Conservation (phyloP, 2,888 invertebrate species). For the Adela reaumurella region DNA sequence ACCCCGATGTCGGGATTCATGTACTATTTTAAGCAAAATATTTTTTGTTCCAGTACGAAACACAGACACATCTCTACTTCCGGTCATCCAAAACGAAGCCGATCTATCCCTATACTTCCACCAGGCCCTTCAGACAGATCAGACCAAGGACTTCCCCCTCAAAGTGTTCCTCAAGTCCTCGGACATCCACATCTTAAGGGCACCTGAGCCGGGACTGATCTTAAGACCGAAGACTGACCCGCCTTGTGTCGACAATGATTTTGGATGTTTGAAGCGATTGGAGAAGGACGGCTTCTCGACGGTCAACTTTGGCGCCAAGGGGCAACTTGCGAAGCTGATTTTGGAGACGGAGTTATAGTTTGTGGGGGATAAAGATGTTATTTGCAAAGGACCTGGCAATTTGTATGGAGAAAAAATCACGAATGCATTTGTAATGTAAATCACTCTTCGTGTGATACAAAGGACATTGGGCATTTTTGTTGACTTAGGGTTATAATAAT, state of each 20-base stretch:
- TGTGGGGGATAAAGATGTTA: too few species aligned
- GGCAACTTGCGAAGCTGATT: constrained; percentile 56
- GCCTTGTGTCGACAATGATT: neutral
- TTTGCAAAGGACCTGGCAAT: too few species aligned
- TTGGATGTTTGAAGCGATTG: constrained; percentile 3
- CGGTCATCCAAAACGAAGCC: constrained; percentile 61
- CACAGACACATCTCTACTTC: constrained; percentile 51
- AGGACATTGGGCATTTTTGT: too few species aligned
- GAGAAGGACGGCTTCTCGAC: constrained; percentile 15
- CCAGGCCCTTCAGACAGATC: constrained; percentile 21
- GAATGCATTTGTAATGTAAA: too few species aligned
- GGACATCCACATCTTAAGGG: constrained; percentile 69
- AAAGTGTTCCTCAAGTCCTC: constrained; percentile 58
- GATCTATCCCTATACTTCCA: constrained; percentile 57
- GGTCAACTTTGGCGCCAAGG: constrained; percentile 36
- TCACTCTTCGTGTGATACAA: too few species aligned
- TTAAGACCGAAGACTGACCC: constrained; percentile 15
- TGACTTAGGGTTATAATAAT: too few species aligned
- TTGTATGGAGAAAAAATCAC: too few species aligned
- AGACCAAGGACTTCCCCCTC: neutral
- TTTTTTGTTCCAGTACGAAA: constrained; percentile 34
- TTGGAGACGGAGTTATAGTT: constrained; percentile 25
- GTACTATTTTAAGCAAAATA: neutral
- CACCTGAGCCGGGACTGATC: constrained; percentile 73
- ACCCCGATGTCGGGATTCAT: too few species aligned